Percentiles rank a stretch among this genome's conserved stretches.
These are phyloP conservation scores for Neofelis nebulosa DNA, from an alignment of 2,113 vertebrate species.

Conservation along the genomic window DNA sequence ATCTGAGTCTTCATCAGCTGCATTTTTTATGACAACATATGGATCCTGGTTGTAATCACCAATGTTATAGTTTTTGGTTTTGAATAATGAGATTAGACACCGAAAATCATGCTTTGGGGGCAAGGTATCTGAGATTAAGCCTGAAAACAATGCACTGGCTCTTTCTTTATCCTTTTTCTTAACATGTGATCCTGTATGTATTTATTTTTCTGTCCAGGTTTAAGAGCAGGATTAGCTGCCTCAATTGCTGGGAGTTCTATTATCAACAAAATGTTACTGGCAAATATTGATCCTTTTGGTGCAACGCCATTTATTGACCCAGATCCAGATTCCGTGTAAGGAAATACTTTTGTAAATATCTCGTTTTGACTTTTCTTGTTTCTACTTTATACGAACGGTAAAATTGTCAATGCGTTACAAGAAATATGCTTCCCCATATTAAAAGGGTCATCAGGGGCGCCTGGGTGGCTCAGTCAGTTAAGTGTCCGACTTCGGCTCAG, in stretches of 20 bases:
- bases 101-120: not conserved
- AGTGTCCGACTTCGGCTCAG: too few species aligned
- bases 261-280: slow-evolving; percentile 99
- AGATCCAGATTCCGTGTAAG: slow-evolving; percentile 97
- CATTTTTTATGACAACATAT: not conserved
- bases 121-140: not conserved
- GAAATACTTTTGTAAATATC: slow-evolving; percentile 45
- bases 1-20: not conserved
- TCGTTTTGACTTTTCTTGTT: slow-evolving; percentile 21
- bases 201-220: slow-evolving; percentile 84
- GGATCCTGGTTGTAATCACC: not conserved
- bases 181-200: not conserved
- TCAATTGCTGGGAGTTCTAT: slow-evolving; percentile 99
- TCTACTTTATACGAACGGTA: not conserved
- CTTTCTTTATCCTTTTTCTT: not conserved
- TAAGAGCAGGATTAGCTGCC: slow-evolving; percentile 96
- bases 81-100: not conserved
- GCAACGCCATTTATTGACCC: slow-evolving; percentile 98
- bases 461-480: too few species aligned
- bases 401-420: not conserved
- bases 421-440: not conserved
- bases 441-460: not conserved
- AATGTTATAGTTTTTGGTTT: not conserved
- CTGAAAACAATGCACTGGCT: not conserved
- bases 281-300: slow-evolving; percentile 97